Evolutionary conservation across 2,113 vertebrate species (phyloP).

Genomic region (Oncorhynchus masou): DNA sequence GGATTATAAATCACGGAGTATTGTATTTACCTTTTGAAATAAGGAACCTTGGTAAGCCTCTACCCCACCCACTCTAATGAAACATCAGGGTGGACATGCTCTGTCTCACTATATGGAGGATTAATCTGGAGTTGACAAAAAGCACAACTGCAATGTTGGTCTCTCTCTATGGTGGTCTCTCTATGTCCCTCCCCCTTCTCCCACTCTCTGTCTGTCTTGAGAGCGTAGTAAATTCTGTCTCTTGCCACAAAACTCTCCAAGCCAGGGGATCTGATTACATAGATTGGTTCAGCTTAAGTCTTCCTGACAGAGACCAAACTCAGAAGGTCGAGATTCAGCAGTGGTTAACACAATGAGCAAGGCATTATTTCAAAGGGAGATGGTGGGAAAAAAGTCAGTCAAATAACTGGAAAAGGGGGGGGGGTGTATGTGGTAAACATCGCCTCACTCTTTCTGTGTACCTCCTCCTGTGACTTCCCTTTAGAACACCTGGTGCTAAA

Average conservation of each 20-base stretch:
- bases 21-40: constrained; percentile 13
- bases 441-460: constrained; percentile 28
- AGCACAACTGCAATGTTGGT: too few species aligned
- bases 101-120: background rate
- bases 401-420: constrained; percentile 20
- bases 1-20: background rate
- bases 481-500: constrained; percentile 26
- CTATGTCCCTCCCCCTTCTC: too few species aligned
- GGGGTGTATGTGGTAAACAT: constrained; percentile 32
- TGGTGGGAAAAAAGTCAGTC: constrained; percentile 13
- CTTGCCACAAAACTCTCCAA: too few species aligned
- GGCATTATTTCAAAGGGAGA: constrained; percentile 8
- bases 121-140: background rate
- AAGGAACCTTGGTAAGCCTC: background rate
- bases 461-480: constrained; percentile 30
- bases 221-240: too few species aligned
- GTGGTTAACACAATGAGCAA: constrained; percentile 16
- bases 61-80: too few species aligned
- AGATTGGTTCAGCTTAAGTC: constrained; percentile 6
- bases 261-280: too few species aligned
- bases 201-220: too few species aligned
- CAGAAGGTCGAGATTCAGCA: background rate
- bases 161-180: too few species aligned
- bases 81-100: background rate
- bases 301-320: constrained; percentile 30